Conservation (phyloP, 2,113 vertebrate species). For the Gallinago paraguaiae region DNA sequence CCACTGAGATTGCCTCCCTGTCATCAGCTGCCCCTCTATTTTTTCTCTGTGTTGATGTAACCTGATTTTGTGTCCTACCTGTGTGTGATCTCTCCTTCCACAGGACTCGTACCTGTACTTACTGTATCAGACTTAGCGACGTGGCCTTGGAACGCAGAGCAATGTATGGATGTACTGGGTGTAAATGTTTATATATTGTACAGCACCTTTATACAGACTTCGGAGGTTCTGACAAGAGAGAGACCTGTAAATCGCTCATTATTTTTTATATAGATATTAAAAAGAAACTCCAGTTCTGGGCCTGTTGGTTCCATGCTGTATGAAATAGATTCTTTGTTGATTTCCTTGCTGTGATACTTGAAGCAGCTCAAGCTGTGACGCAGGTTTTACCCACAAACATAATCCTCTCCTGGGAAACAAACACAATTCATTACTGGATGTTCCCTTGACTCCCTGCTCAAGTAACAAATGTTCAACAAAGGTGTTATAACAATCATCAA, state of each 20-base stretch:
- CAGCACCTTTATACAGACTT: slow-evolving; percentile 97
- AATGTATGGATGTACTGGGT: slow-evolving; percentile 84
- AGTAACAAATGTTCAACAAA: neutral
- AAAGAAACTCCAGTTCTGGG: slow-evolving; percentile 76
- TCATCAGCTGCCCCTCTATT: neutral
- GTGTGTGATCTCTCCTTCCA: slow-evolving; percentile 59
- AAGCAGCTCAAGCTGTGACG: too few relatives aligned
- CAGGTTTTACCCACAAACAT: neutral
- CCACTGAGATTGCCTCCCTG: slow-evolving; percentile 8
- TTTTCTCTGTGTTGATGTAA: slow-evolving; percentile 57
- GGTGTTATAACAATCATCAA: neutral
- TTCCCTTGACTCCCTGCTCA: neutral
- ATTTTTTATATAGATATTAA: slow-evolving; percentile 99
- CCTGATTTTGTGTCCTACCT: slow-evolving; percentile 56
- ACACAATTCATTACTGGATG: neutral
- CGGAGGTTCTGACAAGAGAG: slow-evolving; percentile 85
- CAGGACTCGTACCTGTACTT: slow-evolving; percentile 50
- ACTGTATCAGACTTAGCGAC: slow-evolving; percentile 62
- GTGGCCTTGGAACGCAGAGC: slow-evolving; percentile 92
- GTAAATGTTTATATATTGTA: slow-evolving; percentile 99
- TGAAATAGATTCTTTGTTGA: slow-evolving; percentile 40
- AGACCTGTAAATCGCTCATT: slow-evolving; percentile 96
- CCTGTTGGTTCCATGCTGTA: slow-evolving; percentile 82
- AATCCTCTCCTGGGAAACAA: neutral
- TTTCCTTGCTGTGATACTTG: neutral